Evolutionary conservation across 2,797 vertebrate species (phyloP).

Genomic region (Coilia nasus): DNA sequence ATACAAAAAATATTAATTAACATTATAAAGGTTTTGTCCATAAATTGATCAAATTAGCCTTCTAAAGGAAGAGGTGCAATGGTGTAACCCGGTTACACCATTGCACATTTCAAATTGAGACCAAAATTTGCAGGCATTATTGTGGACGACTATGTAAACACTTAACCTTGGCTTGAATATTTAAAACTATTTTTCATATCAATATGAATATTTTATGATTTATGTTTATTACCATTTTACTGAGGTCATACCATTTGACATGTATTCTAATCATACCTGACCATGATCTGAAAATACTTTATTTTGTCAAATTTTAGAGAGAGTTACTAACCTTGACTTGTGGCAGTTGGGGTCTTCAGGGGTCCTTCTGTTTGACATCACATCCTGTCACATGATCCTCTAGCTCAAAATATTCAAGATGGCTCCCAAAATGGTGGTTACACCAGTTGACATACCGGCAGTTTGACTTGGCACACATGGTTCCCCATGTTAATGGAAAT

Average conservation of each 20-base stretch:
- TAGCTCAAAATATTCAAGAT: constrained; percentile 59
- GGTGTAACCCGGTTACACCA: constrained; percentile 35
- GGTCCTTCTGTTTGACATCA: constrained; percentile 31
- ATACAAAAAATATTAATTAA: no score
- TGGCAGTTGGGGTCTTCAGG: constrained; percentile 35
- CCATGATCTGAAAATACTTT: constrained; percentile 27
- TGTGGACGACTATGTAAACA: no score
- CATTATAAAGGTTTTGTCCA: no score
- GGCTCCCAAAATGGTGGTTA: constrained; percentile 30
- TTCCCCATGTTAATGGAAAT: constrained; percentile 29
- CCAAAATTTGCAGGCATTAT: no score
- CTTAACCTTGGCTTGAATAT: no score
- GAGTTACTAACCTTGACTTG: constrained; percentile 37
- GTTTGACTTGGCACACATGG: constrained; percentile 24
- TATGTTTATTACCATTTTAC: constrained; percentile 22
- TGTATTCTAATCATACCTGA: constrained; percentile 24
- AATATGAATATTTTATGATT: background rate
- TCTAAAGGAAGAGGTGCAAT: constrained; percentile 13
- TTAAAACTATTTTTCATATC: constrained; percentile 26
- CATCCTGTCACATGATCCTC: constrained; percentile 47
- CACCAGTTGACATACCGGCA: constrained; percentile 27
- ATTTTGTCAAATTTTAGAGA: constrained; percentile 33
- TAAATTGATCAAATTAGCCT: constrained; percentile 7
- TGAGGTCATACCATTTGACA: constrained; percentile 20
- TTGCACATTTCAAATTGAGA: constrained; percentile 25